Conservation (phyloP, 2,113 vertebrate species). For the Melierax canorus region DNA sequence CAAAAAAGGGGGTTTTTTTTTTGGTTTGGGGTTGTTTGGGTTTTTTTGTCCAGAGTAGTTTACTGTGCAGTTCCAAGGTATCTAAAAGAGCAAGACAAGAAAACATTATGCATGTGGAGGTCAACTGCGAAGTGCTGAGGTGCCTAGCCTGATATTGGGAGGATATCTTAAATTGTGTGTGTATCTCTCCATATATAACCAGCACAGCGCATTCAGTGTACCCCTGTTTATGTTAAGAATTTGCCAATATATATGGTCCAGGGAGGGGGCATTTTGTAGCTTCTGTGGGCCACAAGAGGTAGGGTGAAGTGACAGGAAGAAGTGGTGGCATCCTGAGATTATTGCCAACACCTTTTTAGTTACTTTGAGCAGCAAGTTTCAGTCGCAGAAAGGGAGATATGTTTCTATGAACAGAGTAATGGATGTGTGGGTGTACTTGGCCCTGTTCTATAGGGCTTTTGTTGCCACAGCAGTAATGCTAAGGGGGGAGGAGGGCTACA, state of each 20-base stretch:
- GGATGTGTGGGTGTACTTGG: background rate
- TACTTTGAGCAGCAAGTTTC: background rate
- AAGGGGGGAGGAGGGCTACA: background rate
- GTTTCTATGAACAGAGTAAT: background rate
- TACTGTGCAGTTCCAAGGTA: background rate
- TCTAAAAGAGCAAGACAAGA: background rate
- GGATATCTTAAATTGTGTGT: fast-evolving
- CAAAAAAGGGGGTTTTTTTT: background rate
- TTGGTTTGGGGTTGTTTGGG: no score
- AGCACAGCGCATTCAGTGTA: background rate
- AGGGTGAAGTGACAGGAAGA: background rate
- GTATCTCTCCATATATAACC: background rate
- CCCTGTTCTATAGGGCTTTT: background rate
- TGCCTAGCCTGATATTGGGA: background rate
- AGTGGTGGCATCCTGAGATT: fast-evolving
- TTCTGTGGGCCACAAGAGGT: background rate
- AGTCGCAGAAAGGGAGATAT: background rate
- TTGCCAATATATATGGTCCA: background rate
- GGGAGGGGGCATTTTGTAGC: background rate
- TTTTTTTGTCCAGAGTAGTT: background rate
- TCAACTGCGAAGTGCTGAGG: background rate
- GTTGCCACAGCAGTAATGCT: background rate
- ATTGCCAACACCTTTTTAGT: fast-evolving
- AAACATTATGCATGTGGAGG: background rate
- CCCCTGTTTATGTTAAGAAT: background rate